These are phyloP conservation scores for Araneus ventricosus DNA, from an alignment of 1,140 invertebrate species.

Conservation along the genomic window DNA sequence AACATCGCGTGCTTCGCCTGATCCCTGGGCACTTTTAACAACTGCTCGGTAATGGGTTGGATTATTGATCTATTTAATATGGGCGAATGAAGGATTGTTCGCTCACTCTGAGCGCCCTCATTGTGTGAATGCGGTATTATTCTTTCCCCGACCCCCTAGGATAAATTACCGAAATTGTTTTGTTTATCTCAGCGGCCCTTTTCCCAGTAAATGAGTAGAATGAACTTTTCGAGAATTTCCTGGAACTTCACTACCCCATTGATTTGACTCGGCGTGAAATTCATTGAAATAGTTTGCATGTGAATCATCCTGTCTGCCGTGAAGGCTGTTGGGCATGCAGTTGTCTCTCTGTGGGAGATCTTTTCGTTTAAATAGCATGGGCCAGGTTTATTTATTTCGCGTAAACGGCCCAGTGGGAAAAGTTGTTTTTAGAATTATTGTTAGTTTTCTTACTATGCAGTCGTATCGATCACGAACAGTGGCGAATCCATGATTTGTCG, in stretches of 20 bases:
- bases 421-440: too few species aligned
- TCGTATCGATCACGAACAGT: too few species aligned
- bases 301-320: background rate
- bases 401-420: too few species aligned
- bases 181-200: background rate
- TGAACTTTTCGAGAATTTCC: background rate
- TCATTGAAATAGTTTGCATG: background rate
- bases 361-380: background rate
- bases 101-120: background rate
- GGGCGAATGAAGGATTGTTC: constrained; percentile 29
- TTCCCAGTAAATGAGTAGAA: constrained; percentile 23
- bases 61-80: constrained; percentile 57
- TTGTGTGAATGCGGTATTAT: constrained; percentile 10
- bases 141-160: constrained; percentile 14
- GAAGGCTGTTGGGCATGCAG: background rate
- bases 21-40: constrained; percentile 30
- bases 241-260: background rate
- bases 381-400: too few species aligned
- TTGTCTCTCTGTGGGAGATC: background rate
- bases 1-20: constrained; percentile 43
- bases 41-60: constrained; percentile 26
- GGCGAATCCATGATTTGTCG: too few species aligned
- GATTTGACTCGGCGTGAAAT: constrained; percentile 18
- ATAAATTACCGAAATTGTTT: constrained; percentile 55
- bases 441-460: too few species aligned